phyloP scores from a whole-genome alignment of 2,797 vertebrate genomes.

The Coranthus polyacanthus region DNA sequence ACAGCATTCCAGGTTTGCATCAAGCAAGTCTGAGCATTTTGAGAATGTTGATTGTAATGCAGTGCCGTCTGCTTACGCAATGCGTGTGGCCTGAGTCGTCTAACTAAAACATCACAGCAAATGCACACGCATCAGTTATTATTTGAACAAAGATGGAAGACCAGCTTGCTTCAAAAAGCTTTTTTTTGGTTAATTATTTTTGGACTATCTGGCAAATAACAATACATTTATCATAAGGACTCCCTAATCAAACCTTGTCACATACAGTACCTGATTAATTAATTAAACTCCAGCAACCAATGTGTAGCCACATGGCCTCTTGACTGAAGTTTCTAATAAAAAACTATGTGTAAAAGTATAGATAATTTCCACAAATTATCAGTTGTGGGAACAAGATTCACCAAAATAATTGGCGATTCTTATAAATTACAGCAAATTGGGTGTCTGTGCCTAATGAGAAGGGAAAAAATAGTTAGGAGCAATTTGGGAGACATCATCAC shows the following conservation, averaged over 20 bases:
- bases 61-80: slow-evolving; percentile 44
- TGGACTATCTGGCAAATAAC: slow-evolving; percentile 1
- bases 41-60: slow-evolving; percentile 53
- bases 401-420: slow-evolving; percentile 37
- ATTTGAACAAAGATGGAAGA: slow-evolving; percentile 64
- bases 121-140: slow-evolving; percentile 48
- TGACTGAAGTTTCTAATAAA: slow-evolving; percentile 15
- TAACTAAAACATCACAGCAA: slow-evolving; percentile 64
- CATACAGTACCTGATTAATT: slow-evolving; percentile 19
- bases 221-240: neutral
- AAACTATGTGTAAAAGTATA: slow-evolving; percentile 13
- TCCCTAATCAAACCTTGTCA: slow-evolving; percentile 32
- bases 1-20: slow-evolving; percentile 64
- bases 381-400: slow-evolving; percentile 24
- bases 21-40: slow-evolving; percentile 63
- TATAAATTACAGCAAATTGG: slow-evolving; percentile 47
- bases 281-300: slow-evolving; percentile 12
- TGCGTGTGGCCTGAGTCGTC: slow-evolving; percentile 17
- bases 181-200: too few relatives aligned
- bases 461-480: slow-evolving; percentile 47
- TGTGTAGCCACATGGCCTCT: slow-evolving; percentile 11
- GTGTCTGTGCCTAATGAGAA: slow-evolving; percentile 43
- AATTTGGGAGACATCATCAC: slow-evolving; percentile 50
- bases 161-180: slow-evolving; percentile 21
- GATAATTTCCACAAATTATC: slow-evolving; percentile 20